Evolutionary conservation across 2,797 vertebrate genomes (phyloP).

Genomic region (Acestrorhynchus altus): DNA sequence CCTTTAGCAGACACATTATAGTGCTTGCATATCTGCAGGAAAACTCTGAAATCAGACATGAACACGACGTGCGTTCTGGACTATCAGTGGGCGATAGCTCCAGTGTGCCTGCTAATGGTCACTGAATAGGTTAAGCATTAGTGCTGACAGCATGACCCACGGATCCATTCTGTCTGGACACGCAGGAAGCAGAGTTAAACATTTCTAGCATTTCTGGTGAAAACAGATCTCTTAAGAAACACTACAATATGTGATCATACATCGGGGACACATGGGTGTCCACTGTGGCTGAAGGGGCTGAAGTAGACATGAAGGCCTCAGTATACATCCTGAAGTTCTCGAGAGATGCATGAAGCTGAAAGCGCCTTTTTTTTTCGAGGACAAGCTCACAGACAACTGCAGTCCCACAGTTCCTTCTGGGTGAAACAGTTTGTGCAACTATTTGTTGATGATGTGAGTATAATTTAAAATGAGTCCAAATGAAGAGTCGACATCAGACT

Average conservation of each 20-base stretch:
- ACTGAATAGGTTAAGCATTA: slow-evolving; percentile 69
- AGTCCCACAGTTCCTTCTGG: too few relatives aligned
- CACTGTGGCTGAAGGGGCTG: too few relatives aligned
- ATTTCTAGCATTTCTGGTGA: slow-evolving; percentile 65
- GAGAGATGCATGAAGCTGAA: too few relatives aligned
- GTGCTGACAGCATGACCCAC: slow-evolving; percentile 64
- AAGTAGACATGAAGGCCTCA: too few relatives aligned
- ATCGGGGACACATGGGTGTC: too few relatives aligned
- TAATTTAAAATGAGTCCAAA: too few relatives aligned
- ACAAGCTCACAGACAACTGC: too few relatives aligned
- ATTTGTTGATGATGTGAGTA: too few relatives aligned
- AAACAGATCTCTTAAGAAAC: slow-evolving; percentile 26
- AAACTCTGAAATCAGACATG: slow-evolving; percentile 2
- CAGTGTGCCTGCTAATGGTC: slow-evolving; percentile 24
- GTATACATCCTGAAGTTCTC: too few relatives aligned
- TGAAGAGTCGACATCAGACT: too few relatives aligned
- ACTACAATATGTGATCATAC: background rate
- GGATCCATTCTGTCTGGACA: slow-evolving; percentile 56
- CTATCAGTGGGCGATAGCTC: background rate
- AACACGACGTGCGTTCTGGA: background rate
- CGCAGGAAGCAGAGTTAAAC: slow-evolving; percentile 78
- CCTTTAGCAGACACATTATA: background rate
- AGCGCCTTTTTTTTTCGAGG: too few relatives aligned
- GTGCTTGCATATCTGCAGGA: background rate
- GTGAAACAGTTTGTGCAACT: too few relatives aligned